Evolutionary conservation across 2,113 vertebrate species (phyloP), one percentile per base, ranked within the genome.

Genomic region (Melanerpes formicivorus): DNA sequence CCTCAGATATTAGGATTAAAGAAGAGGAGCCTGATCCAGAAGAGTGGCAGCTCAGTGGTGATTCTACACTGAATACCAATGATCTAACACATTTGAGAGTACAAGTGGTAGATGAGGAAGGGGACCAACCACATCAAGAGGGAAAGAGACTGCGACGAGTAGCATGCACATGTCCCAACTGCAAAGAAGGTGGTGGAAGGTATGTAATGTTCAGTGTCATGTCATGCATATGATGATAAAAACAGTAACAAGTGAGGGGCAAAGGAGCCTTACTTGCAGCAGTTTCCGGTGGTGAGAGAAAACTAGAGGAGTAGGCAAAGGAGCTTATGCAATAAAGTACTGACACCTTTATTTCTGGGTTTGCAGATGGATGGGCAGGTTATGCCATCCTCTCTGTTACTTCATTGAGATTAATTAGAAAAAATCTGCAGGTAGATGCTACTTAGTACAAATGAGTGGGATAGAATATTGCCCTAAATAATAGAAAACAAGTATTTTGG

Each of bases 131-230:
- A 59, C 98, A 98, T 94, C 98, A 99, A 96, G 99, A 99, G 96
- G 99, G 99, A 97, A 99, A 99, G 97, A 98, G 99, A 92, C 98
- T 99, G 95, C 98, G 99, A 82, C 98, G 99, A 94, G 99, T 99
- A 87, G 99, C 99, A 8, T 99, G 99, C 50, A 99, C 99, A 63
- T 99, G 99, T 97, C 99, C 99, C 88, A 99, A 99, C 98, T 99
- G 99, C 97, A 99, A 99, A 98, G 99, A 99, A 97, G 99, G 99
- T 25, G 99, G 98, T 70, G 99, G 99, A 96, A 99, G 99, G 99
- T 99, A 98, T 50, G 97, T 88, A 90, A 75, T 25, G 18, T 83
- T 84, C 93, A 75, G 23, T 84, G 73, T 79, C 22, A 8, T 70
- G 9, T 40, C 30, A 48, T 26, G 10, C 29, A 34, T 60, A 4